Conservation (phyloP, 2,113 vertebrate species). For the Tinamus guttatus region DNA sequence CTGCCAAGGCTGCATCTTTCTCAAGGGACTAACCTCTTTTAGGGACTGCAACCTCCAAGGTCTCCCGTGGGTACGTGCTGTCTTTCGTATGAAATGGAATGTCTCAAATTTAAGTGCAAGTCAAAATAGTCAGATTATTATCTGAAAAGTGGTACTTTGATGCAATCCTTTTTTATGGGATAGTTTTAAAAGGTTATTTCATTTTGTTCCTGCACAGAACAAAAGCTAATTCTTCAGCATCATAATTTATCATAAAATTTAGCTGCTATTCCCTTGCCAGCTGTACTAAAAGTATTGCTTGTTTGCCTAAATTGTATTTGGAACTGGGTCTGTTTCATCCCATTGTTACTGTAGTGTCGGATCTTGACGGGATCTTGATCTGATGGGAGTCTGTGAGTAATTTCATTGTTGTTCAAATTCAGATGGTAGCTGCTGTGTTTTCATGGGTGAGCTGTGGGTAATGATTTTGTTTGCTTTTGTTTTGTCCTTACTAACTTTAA, state of each 20-base stretch:
- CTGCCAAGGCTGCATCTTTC: not conserved
- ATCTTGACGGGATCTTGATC: not conserved
- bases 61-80: not conserved
- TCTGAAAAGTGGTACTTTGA: not conserved
- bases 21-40: not conserved
- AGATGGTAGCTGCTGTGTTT: not conserved
- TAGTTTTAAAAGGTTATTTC: not conserved
- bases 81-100: not conserved
- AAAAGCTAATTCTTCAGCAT: slow-evolving; percentile 6
- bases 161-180: not conserved
- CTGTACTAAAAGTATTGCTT: not conserved
- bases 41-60: not conserved
- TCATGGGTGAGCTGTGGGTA: not conserved
- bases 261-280: not conserved
- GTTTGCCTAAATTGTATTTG: not conserved
- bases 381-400: not conserved
- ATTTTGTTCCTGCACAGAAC: not conserved
- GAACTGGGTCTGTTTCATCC: not conserved
- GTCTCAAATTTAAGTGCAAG: not conserved
- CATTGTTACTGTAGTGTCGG: not conserved
- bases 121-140: not conserved
- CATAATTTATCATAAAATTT: not conserved
- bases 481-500: not conserved
- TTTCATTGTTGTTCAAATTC: slow-evolving; percentile 9
- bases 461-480: not conserved